A percentile compares a stretch with the other conserved stretches of the same genome.
phyloP scores from a whole-genome alignment of 2,113 vertebrate species.

The Ivindomyrus marchei region DNA sequence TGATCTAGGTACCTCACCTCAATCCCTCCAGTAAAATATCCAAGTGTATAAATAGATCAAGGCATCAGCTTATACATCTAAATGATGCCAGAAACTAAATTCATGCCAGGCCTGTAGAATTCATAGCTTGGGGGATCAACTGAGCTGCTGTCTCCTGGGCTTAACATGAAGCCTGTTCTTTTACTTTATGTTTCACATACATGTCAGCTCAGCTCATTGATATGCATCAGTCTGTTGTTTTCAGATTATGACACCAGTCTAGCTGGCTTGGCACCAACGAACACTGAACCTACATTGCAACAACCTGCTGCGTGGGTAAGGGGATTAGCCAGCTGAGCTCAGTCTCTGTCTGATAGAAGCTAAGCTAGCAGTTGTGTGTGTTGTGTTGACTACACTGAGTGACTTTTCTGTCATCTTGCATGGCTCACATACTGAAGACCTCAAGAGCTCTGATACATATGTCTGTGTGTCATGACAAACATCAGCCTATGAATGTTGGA shows the following conservation, averaged over 20 bases:
- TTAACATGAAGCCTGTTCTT: not conserved
- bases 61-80: not conserved
- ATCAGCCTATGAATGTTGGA: not conserved
- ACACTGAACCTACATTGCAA: not conserved
- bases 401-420: not conserved
- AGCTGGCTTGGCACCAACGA: not conserved
- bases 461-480: not conserved
- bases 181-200: not conserved
- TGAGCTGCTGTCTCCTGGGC: not conserved
- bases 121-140: not conserved
- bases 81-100: not conserved
- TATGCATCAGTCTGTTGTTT: constrained; percentile 6
- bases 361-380: not conserved
- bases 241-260: not conserved
- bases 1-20: not conserved
- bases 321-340: not conserved
- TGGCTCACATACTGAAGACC: not conserved
- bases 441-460: not conserved
- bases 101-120: not conserved
- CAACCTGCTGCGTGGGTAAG: not conserved
- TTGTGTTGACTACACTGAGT: not conserved
- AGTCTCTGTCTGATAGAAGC: not conserved
- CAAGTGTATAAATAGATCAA: not conserved
- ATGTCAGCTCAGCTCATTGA: not conserved
- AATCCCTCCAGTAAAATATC: not conserved